Evolutionary conservation across 2,888 invertebrate genomes (phyloP).

Genomic region (Imbricaverruca yamaguchii): DNA sequence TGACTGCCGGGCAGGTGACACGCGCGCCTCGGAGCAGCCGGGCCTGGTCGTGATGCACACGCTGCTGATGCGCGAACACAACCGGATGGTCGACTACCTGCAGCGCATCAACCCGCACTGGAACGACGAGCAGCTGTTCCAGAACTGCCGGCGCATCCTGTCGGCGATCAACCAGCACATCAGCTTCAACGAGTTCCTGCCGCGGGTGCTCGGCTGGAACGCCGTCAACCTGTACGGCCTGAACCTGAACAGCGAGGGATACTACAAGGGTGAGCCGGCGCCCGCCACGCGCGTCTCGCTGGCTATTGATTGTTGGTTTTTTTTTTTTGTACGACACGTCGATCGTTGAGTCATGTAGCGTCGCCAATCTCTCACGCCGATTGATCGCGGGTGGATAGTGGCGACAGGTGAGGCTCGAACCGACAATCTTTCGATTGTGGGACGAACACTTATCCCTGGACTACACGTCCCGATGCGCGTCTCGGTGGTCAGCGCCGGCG

Average conservation of each 20-base stretch:
- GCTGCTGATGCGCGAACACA: slow-evolving; percentile 80
- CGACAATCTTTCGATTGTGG: too few relatives aligned
- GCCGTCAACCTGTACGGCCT: slow-evolving; percentile 80
- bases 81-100: slow-evolving; percentile 72
- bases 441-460: too few relatives aligned
- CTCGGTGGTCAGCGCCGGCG: too few relatives aligned
- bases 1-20: slow-evolving; percentile 54
- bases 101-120: slow-evolving; percentile 78
- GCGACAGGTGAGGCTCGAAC: too few relatives aligned
- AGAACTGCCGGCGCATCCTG: slow-evolving; percentile 67
- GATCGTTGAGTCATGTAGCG: too few relatives aligned
- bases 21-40: slow-evolving; percentile 86
- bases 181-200: slow-evolving; percentile 82
- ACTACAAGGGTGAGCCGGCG: slow-evolving; percentile 51
- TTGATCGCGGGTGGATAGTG: too few relatives aligned
- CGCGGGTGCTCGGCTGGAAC: slow-evolving; percentile 81
- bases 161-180: slow-evolving; percentile 72
- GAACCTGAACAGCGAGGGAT: slow-evolving; percentile 70
- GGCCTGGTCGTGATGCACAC: slow-evolving; percentile 82
- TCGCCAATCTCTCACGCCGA: too few relatives aligned
- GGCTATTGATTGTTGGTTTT: too few relatives aligned
- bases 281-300: too few relatives aligned
- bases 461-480: too few relatives aligned
- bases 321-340: too few relatives aligned
- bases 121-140: slow-evolving; percentile 77